Evolutionary conservation across 2,888 invertebrate genomes (phyloP).

Genomic region (Perithous albicinctus): DNA sequence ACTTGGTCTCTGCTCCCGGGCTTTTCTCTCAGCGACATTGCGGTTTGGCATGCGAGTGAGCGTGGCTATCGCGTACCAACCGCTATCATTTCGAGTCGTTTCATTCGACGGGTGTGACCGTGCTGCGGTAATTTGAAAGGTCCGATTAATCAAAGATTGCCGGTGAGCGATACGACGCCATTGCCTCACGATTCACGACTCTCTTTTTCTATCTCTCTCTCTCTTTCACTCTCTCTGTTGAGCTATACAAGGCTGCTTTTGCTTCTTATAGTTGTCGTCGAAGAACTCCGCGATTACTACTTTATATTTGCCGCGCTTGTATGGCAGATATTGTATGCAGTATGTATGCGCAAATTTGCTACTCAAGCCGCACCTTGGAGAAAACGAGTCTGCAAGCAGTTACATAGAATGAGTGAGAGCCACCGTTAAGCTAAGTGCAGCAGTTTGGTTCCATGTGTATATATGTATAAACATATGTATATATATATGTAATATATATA

Average conservation of each 20-base stretch:
- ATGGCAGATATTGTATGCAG: constrained; percentile 18
- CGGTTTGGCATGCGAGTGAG: constrained; percentile 81
- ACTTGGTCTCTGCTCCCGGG: constrained; percentile 49
- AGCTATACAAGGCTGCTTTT: constrained; percentile 22
- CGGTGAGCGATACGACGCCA: constrained; percentile 74
- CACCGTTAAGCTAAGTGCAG: background rate
- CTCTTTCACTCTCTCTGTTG: constrained; percentile 36
- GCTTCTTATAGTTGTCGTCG: constrained; percentile 43
- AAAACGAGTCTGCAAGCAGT: constrained; percentile 62
- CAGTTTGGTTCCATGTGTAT: background rate
- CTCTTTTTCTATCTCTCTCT: constrained; percentile 30
- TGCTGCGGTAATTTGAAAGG: constrained; percentile 76
- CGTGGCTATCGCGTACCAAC: constrained; percentile 75
- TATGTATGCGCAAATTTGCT: constrained; percentile 7
- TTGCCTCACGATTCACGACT: constrained; percentile 57
- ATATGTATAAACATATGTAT: too few species aligned
- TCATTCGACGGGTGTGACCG: constrained; percentile 81
- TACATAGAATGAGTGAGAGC: constrained; percentile 39
- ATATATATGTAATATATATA: too few species aligned
- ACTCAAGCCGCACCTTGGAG: constrained; percentile 59
- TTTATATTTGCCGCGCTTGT: constrained; percentile 15
- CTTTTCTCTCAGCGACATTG: constrained; percentile 75
- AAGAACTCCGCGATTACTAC: constrained; percentile 30
- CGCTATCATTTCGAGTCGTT: constrained; percentile 81
- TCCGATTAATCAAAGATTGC: constrained; percentile 78